Evolutionary conservation across 1,140 invertebrate genomes (phyloP), one percentile per base, ranked within the genome.

Genomic region (Mamestra configurata): DNA sequence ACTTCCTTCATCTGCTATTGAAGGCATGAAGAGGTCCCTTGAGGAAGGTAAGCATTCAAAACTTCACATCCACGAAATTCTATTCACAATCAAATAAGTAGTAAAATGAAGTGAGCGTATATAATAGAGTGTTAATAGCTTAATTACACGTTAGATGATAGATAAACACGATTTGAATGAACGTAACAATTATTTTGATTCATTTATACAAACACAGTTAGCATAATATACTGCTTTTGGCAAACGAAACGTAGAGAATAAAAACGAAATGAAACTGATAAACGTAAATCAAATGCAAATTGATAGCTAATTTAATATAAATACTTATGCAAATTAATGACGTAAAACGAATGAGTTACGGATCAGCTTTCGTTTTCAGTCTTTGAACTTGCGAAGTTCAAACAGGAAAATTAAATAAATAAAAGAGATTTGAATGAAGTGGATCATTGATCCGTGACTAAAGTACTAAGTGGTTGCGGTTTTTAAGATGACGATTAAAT

Each of bases 1-100:
- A 89, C 92, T 98, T 13, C 97, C 97, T 24, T 96, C 96, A 77
- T 96, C 96, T 24, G 95, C 96, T 79, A 96, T 97, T 80, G 95
- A 96, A 82, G 96, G 97, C 84, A 96, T 97, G 94, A 97, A 96
- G 95, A 96, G 96, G 77, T 97, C 96, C 82, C 96, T 95, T 86
- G 96, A 96, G 87, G 96, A 97, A 96, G 96, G 96, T 96, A 93
- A 86, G 86, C 79, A 64, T 22, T 46, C 13, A 64, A 46, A 68
- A 27, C 11, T 4, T 13, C 1, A 13, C 4, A 20, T 13, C 8
- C 35, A 64, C 15, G n/a, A 31, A 64, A 35, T 18, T 20, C 18
- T 37, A 20, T 49, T 7, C 18, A 2, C 6, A 46, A 68, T 13
- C 40, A 27, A 13, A 27, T 40, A 40, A 18, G 18, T 61, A 18